Evolutionary conservation across 2,113 vertebrate species (phyloP).

Genomic region (Garra rufa): DNA sequence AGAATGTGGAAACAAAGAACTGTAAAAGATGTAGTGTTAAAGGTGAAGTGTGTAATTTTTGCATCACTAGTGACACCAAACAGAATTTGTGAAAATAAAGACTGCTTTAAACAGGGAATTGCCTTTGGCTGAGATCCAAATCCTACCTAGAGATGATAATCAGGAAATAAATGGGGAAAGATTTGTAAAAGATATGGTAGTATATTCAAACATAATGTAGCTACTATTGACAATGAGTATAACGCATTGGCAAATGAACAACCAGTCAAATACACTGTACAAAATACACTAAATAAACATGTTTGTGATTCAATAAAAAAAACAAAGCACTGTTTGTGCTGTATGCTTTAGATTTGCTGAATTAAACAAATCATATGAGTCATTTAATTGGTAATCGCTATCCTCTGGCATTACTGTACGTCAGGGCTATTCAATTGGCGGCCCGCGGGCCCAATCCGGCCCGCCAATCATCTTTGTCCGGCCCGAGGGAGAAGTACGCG

Average conservation of each 20-base stretch:
- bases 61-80: not conserved
- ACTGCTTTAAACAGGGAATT: not conserved
- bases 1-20: not conserved
- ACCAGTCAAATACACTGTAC: not conserved
- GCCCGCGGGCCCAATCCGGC: too few relatives aligned
- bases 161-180: not conserved
- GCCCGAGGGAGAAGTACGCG: too few relatives aligned
- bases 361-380: not conserved
- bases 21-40: constrained; percentile 14
- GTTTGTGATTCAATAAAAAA: not conserved
- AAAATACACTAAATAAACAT: not conserved
- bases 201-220: too few relatives aligned
- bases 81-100: not conserved
- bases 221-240: not conserved
- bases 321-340: not conserved
- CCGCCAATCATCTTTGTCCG: too few relatives aligned
- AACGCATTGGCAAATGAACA: not conserved
- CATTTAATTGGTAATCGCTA: not conserved
- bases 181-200: not conserved
- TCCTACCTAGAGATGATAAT: not conserved
- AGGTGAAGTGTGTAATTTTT: not conserved
- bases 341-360: not conserved
- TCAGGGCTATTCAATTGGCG: too few relatives aligned
- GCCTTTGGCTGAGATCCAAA: not conserved
- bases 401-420: too few relatives aligned